Evolutionary conservation across 2,113 vertebrate genomes (phyloP), one percentile per base, ranked within the genome.

Genomic region (Tautogolabrus adspersus): DNA sequence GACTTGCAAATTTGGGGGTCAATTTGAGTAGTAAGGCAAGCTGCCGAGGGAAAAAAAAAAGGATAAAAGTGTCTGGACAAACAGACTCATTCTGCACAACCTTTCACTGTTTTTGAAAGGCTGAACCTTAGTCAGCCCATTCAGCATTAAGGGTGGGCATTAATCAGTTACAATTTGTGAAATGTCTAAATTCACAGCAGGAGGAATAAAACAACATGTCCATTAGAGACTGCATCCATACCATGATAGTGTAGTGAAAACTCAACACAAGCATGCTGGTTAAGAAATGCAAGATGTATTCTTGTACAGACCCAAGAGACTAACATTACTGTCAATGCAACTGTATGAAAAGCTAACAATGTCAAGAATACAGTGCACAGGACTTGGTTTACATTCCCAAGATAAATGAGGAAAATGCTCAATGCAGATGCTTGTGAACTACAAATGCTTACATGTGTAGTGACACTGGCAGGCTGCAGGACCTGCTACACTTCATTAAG

Each of bases 401-500:
- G 10, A 34, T 23, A 34, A 54, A 67, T 49, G 7, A 58, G 52
- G 72, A 42, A 7, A 5, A 1, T 22, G 23, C 54, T 77, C 30
- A 51, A 22, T 51, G 69, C 22, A 51, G 40, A 77, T 55, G 65
- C 56, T 55, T 64, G 57, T 67, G 18, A 57, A 12, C 47, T 47
- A 40, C 49, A 6, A 38, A 37, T 13, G 2, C 51, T 58, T 19
- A 13, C 5, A 1, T 66, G 13, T 75, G 64, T 0, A 18, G 46
- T 21, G 37, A 54, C 15, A 66, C 23, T 5, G 8, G 51, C 46
- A 52, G 62, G 61, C 78, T 57, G 61, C 75, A 60, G 73, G 38
- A 72, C 37, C 22, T 54, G 70, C 47, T 58, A 3, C 66, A 40
- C 67, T 70, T 66, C 60, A 73, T 83, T 69, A 64, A 65, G 22